phyloP scores from a whole-genome alignment of 1,140 invertebrate species.

The Brachionus angularis region DNA sequence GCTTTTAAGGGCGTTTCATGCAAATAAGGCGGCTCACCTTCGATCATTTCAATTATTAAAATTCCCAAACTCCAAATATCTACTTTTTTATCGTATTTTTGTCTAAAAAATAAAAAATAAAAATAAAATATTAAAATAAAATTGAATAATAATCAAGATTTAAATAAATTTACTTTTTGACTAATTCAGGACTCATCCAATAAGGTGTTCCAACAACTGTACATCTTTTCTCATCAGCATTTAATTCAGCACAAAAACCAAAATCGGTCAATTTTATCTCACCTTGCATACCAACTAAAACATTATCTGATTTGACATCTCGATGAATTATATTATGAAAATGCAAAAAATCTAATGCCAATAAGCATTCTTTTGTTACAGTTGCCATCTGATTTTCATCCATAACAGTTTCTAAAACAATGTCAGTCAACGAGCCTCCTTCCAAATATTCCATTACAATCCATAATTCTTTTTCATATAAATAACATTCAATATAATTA shows the following conservation, averaged over 20 bases:
- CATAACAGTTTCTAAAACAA: conserved; percentile 62
- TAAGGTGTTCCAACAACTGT: conserved; percentile 59
- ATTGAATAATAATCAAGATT: neutral
- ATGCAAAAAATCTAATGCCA: conserved; percentile 66
- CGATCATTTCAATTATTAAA: conserved; percentile 59
- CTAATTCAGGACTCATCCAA: conserved; percentile 56
- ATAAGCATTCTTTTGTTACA: conserved; percentile 66
- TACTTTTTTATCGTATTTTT: conserved; percentile 57
- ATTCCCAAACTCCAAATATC: conserved; percentile 59
- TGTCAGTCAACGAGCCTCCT: conserved; percentile 62
- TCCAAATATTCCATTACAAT: conserved; percentile 63
- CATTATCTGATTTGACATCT: conserved; percentile 60
- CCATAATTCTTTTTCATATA: conserved; percentile 59
- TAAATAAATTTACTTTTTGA: conserved; percentile 46
- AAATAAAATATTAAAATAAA: neutral
- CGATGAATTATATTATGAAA: conserved; percentile 45
- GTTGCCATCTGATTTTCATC: conserved; percentile 58
- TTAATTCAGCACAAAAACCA: conserved; percentile 59
- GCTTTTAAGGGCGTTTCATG: conserved; percentile 57
- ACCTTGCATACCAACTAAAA: conserved; percentile 55
- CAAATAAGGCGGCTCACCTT: conserved; percentile 58
- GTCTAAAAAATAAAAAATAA: conserved; percentile 45
- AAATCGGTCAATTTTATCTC: conserved; percentile 58
- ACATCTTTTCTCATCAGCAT: conserved; percentile 51
- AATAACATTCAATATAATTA: conserved; percentile 57